Evolutionary conservation across 1,140 invertebrate genomes (phyloP).

Genomic region (Diabrotica undecimpunctata): DNA sequence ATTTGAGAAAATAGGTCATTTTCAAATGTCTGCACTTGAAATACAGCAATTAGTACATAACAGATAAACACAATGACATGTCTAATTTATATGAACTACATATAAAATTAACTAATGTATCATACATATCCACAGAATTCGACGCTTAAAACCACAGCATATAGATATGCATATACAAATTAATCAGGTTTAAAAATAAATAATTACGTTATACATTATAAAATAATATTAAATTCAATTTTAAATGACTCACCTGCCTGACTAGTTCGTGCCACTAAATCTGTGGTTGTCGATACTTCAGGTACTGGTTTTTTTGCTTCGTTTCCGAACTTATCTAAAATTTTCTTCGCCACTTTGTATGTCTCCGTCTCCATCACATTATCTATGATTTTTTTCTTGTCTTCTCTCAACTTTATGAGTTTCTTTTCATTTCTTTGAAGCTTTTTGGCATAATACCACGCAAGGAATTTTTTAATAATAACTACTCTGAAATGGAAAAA

Average conservation of each 20-base stretch:
- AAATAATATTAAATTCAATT: too few relatives aligned
- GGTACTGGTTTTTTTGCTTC: slow-evolving; percentile 44
- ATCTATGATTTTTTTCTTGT: slow-evolving; percentile 88
- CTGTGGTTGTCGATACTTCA: neutral
- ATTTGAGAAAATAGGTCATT: too few relatives aligned
- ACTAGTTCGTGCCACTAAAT: neutral
- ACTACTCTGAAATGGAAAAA: slow-evolving; percentile 66
- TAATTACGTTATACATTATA: too few relatives aligned
- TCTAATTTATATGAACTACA: too few relatives aligned
- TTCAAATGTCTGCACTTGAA: too few relatives aligned
- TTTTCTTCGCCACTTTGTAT: slow-evolving; percentile 93
- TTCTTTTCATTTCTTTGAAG: slow-evolving; percentile 76
- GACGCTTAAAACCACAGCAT: too few relatives aligned
- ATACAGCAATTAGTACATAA: too few relatives aligned
- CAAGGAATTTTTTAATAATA: slow-evolving; percentile 70
- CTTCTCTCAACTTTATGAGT: slow-evolving; percentile 66
- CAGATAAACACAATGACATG: too few relatives aligned
- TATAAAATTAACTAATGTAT: too few relatives aligned
- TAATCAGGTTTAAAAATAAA: too few relatives aligned
- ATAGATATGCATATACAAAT: too few relatives aligned
- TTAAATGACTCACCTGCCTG: neutral
- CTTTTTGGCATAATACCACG: slow-evolving; percentile 85
- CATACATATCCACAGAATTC: too few relatives aligned
- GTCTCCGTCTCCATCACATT: slow-evolving; percentile 97
- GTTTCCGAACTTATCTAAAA: slow-evolving; percentile 83